Base-by-base conservation (phyloP, 2,797 vertebrate genomes). In the Halcyon leucocephala region DNA sequence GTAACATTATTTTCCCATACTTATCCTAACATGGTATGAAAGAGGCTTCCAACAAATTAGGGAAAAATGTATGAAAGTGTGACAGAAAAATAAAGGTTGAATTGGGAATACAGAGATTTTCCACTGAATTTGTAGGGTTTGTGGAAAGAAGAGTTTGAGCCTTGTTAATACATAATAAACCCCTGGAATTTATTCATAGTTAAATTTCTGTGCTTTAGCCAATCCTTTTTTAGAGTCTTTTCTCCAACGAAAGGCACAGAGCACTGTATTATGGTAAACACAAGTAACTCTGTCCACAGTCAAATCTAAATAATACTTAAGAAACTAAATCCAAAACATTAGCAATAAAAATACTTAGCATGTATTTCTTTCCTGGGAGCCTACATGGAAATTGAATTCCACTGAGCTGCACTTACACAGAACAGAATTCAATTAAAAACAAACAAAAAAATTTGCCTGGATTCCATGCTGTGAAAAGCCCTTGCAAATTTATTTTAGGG, bases 381-480 rank as follows among this genome's bases (percentile, higher is more conserved):
- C 93, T 88, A 87, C 65, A 70, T 90, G 82, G 74, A 96, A 97
- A 95, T 89, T 95, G 95, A 97, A 96, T 96, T 88, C 92, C 65
- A 37, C 78, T 87, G 90, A 95, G 90, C 86, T 81, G 83, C 90
- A 73, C 86, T 95, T 95, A 85, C 33, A 73, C 19, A 52, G 86
- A 92, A 62, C 93, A 92, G 90, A 96, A 95, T 96, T 93, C 94
- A 95, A 94, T 97, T 97, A 21, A 91, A 94, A 94, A 66, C 31
- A 70, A 69, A 87, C 26, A 52, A 52, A 92, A 95, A 92, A 84
- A 79, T 86, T 88, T 2, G 7, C 85, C 80, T 90, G 62, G 90
- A 90, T 88, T 95, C 82, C 94, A 90, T 96, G 82, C 95, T 95
- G 91, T 93, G 92, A 93, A 97, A 97, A 97, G 77, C 93, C 78